Base-by-base conservation (phyloP, 1,140 invertebrate species). In the Varroa destructor region DNA sequence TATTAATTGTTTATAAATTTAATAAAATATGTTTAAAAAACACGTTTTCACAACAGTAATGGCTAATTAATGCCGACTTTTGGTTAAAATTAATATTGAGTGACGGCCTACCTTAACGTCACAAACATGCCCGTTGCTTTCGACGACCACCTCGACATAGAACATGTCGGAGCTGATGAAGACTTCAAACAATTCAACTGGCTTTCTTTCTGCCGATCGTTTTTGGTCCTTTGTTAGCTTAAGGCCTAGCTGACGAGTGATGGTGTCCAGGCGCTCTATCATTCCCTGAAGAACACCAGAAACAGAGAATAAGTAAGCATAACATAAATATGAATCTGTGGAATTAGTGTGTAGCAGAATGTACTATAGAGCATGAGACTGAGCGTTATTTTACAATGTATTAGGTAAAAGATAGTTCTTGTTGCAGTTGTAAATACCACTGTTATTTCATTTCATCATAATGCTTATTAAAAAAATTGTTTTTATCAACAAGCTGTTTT, bases 141-240 rank as follows among this genome's bases (percentile, higher is more conserved):
- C 89, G 46, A 96, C 81, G 54, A 90, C 78, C 73, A 97, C 88
- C 83, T 96, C 91, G 74, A 97, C 84, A 79, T 92, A 94, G 80
- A 96, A 97, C 91, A 96, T 96, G 78, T 95, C 92, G 0, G 90
- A 93, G 42, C 89, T 93, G 79, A 96, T 93, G 76, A 93, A 93
- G 73, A 90, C 84, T 78, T 89, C 88, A 55, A 86, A 86, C 8
- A 51, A 51, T 56, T 85, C 87, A 75, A 84, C 84, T 14, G 61
- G 40, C 37, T 67, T 67, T 40, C 61, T 12, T 14, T 67, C 61
- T 37, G 61, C 40, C 8, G 40, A 40, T 37, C 61, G 40, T 67
- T 67, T 67, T 8, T 67, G 61, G 40, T 67, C 61, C 37, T 67
- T 67, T 40, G 61, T 67, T 46, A 67, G 37, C 8, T 67, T 67